These are phyloP conservation scores for Caenorhabditis zanzibari DNA, from an alignment of 2,888 invertebrate species.

Conservation along the genomic window DNA sequence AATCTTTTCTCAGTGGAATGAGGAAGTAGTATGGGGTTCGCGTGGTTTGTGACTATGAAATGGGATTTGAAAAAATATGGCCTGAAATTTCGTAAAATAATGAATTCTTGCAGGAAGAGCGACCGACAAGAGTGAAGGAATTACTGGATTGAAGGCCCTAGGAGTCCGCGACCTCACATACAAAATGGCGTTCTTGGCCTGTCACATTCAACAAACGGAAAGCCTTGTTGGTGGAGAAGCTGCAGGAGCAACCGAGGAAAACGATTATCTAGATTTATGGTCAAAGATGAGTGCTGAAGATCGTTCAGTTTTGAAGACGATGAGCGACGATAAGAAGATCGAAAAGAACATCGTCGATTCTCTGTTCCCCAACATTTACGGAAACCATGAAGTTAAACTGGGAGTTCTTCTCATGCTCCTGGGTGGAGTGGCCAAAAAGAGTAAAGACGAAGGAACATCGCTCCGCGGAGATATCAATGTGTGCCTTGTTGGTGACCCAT, in stretches of 20 bases:
- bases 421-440: conserved; percentile 96
- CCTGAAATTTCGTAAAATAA: too few relatives aligned
- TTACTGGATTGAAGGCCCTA: conserved; percentile 91
- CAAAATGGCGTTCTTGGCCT: conserved; percentile 94
- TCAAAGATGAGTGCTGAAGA: conserved; percentile 87
- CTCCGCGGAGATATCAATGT: conserved; percentile 97
- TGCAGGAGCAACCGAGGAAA: conserved; percentile 87
- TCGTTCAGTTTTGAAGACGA: conserved; percentile 86
- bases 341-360: conserved; percentile 93
- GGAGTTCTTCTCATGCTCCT: conserved; percentile 94
- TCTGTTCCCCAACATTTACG: conserved; percentile 96
- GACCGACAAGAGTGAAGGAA: conserved; percentile 89
- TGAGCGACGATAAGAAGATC: conserved; percentile 91
- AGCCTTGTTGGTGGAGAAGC: conserved; percentile 51
- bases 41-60: neutral
- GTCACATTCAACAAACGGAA: conserved; percentile 87
- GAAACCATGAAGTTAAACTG: conserved; percentile 88
- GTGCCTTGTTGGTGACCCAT: conserved; percentile 98
- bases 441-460: conserved; percentile 88
- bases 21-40: conserved; percentile 25
- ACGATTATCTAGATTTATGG: conserved; percentile 87
- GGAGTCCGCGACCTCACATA: conserved; percentile 92
- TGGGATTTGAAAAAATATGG: neutral
- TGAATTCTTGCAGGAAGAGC: conserved; percentile 78
- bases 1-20: conserved; percentile 28